Evolutionary conservation across 1,140 invertebrate species (phyloP), one percentile per base, ranked within the genome.

Genomic region (Ptiloglossa arizonensis): DNA sequence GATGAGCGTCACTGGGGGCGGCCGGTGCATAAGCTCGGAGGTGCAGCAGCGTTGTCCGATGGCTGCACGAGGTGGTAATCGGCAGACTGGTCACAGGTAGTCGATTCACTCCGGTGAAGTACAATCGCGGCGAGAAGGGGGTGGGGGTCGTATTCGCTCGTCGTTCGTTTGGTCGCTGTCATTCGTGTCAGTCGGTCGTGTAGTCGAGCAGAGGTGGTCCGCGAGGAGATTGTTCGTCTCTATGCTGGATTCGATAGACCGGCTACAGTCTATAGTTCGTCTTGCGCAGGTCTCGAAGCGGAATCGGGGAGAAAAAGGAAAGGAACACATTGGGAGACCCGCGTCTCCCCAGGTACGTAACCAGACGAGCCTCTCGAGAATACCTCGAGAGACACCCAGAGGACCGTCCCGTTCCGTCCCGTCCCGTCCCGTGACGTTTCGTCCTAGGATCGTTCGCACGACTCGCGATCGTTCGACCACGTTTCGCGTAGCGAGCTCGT

Each of bases 11-110:
- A 54, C 59, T 54, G 70, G 2, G 9, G 48, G 13, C 32, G 17
- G 5, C 3, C 2, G 9, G 22, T 41, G 32, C 27, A 29, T 32
- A 29, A n/a, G 29, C 27, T 52, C 8, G 59, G 11, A 72, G 60
- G 48, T 38, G 46, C 29, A 29, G 13, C 15, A n/a, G 27, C 35
- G 35, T n/a, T n/a, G 29, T 24, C 24, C 38, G 69, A 71, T 71
- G 38, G 56, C 24, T 46, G 27, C 13, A 46, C 41, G 54, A 44
- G 54, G 19, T 17, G 24, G 48, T 54, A 41, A 73, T 64, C 32
- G 59, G 46, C 71, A 73, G 48, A 64, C 71, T 54, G 46, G 60
- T 64, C 60, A 64, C 71, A 73, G 60, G 71, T 64, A 73, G 71
- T 54, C 71, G 60, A 64, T 73, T 73, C 60, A 73, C 35, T n/a